phyloP scores from a whole-genome alignment of 2,797 vertebrate genomes.

The Chaunax sp. region DNA sequence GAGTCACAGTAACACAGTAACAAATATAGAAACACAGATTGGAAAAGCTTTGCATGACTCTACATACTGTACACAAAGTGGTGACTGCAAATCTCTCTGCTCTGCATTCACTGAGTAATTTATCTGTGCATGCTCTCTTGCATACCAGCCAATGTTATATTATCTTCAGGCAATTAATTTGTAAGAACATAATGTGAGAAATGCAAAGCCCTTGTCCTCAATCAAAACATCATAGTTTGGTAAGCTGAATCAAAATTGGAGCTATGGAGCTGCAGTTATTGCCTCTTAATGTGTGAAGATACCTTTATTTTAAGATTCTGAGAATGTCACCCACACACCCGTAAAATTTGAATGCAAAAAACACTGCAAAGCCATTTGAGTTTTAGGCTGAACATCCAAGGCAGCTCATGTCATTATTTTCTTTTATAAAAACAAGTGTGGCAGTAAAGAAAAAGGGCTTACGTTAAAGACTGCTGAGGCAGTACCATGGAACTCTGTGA shows the following conservation, averaged over 20 bases:
- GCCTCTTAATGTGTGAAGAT: not conserved
- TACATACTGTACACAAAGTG: not conserved
- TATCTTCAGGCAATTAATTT: not conserved
- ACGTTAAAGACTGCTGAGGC: slow-evolving; percentile 86
- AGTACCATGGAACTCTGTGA: slow-evolving; percentile 78
- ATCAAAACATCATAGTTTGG: not conserved
- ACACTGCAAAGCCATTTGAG: not conserved
- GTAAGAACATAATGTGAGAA: not conserved
- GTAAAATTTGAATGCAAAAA: not conserved
- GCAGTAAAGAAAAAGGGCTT: slow-evolving; percentile 65
- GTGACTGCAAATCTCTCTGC: not conserved
- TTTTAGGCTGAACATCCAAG: not conserved
- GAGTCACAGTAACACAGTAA: slow-evolving; percentile 17
- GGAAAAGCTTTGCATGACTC: slow-evolving; percentile 8
- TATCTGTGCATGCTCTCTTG: no score
- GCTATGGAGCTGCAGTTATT: not conserved
- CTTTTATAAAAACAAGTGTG: slow-evolving; percentile 1
- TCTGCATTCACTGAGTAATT: no score
- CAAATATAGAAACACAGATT: slow-evolving; percentile 17
- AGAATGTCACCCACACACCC: not conserved
- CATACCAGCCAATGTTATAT: not conserved
- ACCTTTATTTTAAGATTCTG: not conserved
- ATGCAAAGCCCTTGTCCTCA: not conserved
- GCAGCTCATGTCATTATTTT: not conserved
- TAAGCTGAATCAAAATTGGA: not conserved